Conservation (phyloP, 2,797 vertebrate genomes). For the Falco biarmicus region DNA sequence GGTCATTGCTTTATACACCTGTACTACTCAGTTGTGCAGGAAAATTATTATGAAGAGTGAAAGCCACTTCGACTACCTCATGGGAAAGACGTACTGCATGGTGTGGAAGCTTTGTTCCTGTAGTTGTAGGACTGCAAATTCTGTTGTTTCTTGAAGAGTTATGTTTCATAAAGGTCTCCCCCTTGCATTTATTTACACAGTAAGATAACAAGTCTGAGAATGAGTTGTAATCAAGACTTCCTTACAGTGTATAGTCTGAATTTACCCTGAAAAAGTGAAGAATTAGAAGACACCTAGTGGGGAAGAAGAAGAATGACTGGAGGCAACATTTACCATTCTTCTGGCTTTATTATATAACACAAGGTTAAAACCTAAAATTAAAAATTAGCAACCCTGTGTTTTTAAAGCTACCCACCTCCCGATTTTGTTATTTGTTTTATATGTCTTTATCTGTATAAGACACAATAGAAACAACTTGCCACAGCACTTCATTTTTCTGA, state of each 20-base stretch:
- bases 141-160: neutral
- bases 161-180: neutral
- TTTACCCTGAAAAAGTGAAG: neutral
- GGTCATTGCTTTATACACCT: neutral
- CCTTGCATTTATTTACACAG: neutral
- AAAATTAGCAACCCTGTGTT: neutral
- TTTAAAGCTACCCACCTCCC: neutral
- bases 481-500: neutral
- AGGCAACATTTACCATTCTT: neutral
- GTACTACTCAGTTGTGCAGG: neutral
- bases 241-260: neutral
- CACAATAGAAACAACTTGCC: neutral
- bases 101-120: neutral
- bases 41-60: neutral
- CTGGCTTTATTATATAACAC: neutral
- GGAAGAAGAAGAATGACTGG: neutral
- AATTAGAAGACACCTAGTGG: neutral
- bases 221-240: neutral
- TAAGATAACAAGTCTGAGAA: neutral
- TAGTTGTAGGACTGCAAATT: neutral
- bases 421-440: neutral
- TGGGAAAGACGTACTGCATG: rapidly evolving
- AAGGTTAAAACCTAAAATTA: neutral
- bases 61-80: neutral
- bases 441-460: neutral